Evolutionary conservation across 2,113 vertebrate genomes (phyloP), one percentile per base, ranked within the genome.

Genomic region (Myxocyprinus asiaticus): DNA sequence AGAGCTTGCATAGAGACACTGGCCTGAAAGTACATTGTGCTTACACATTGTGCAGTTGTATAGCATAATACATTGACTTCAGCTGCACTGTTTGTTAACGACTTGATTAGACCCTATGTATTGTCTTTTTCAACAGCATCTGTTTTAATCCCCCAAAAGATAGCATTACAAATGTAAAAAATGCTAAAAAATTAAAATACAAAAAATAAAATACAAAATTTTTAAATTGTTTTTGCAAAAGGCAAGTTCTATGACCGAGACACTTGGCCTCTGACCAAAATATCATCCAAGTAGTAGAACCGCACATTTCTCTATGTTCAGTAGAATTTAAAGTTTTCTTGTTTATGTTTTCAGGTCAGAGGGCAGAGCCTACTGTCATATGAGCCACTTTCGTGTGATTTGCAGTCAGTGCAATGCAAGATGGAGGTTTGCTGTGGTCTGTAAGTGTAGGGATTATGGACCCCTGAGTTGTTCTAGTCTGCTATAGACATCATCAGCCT

Each of bases 381-480:
- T 48, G 71, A 62, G 71, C 71, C 10, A 56, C 71, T 71, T 10
- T 43, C 1, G 14, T 73, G 56, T 73, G 71, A 73, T 48, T 73
- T 56, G 43, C 71, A 62, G 56, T 62, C 71, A 61, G 71, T 48
- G 58, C 62, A 51, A 55, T 12, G 43, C 74, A 64, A 42, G 59
- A 44, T 55, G 62, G 74, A 76, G 62, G 62, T 65, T 65, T 55
- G 56, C 4, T 56, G 55, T 9, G 71, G 44, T 47, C 10, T 61
- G 70, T n/a, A 7, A 10, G 9, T 22, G 74, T 76, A 75, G 58
- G 72, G 74, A 58, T 84, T 77, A 93, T 15, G 90, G 91, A 44
- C 89, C 88, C 86, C 90, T 87, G 81, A 93, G 86, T 83, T 92
- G 92, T 79, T 90, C 90, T 7, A 92, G 91, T 86, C 89, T 90